Evolutionary conservation across 2,113 vertebrate species (phyloP).

Genomic region (Carlito syrichta): DNA sequence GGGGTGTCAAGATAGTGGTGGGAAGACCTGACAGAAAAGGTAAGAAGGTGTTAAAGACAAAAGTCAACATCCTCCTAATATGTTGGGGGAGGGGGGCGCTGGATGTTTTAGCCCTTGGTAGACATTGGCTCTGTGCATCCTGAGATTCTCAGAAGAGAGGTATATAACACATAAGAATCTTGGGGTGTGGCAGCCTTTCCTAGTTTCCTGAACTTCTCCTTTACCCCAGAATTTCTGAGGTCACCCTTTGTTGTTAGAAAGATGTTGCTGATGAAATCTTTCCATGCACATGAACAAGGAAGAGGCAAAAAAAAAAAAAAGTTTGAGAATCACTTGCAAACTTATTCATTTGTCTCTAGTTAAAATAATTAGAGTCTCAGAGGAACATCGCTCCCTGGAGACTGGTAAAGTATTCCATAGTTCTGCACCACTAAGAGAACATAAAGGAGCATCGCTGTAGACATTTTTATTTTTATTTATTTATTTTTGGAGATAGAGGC

Average conservation of each 20-base stretch:
- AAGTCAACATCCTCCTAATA: constrained; percentile 35
- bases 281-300: background rate
- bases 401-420: background rate
- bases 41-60: constrained; percentile 62
- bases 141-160: background rate
- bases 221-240: background rate
- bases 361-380: background rate
- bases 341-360: background rate
- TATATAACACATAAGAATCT: background rate
- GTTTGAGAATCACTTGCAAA: background rate
- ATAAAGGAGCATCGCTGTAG: background rate
- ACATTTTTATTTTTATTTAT: no score
- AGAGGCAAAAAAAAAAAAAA: background rate
- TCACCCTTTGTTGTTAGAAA: background rate
- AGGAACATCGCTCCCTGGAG: background rate
- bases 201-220: background rate
- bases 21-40: constrained; percentile 28
- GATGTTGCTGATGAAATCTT: background rate
- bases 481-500: no score
- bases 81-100: background rate
- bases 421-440: background rate
- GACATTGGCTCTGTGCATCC: background rate
- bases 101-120: background rate
- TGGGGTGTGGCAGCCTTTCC: background rate
- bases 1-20: constrained; percentile 65